Percentiles rank a stretch among this genome's conserved stretches.
These are phyloP conservation scores for Morpho achilles DNA, from an alignment of 2,888 invertebrate genomes.

Conservation along the genomic window DNA sequence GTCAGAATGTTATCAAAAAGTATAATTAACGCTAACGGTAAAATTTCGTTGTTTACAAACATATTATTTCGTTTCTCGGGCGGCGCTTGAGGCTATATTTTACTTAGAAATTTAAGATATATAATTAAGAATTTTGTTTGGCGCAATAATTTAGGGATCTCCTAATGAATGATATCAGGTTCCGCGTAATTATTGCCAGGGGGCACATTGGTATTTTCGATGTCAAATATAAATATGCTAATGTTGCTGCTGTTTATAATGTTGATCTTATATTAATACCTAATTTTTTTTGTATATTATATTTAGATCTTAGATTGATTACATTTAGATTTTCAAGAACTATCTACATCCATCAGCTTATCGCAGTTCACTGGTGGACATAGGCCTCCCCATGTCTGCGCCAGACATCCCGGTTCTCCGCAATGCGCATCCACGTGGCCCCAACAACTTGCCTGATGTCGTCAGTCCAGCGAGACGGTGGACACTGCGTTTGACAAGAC, in stretches of 20 bases:
- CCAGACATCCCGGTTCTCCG: too few relatives aligned
- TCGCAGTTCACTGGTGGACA: too few relatives aligned
- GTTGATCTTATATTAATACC: background rate
- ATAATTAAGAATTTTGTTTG: conserved; percentile 77
- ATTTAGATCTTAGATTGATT: too few relatives aligned
- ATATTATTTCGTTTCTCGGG: conserved; percentile 73
- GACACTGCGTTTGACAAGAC: too few relatives aligned
- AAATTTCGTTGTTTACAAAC: conserved; percentile 71
- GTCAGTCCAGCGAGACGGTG: too few relatives aligned
- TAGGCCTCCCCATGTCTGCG: too few relatives aligned
- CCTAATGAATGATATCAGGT: conserved; percentile 77
- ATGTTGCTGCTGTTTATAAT: conserved; percentile 4
- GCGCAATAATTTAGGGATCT: conserved; percentile 75
- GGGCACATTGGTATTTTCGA: conserved; percentile 63
- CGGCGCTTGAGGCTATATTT: conserved; percentile 69
- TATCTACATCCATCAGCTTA: too few relatives aligned
- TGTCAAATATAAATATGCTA: conserved; percentile 40
- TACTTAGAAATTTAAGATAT: conserved; percentile 78
- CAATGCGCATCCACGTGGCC: too few relatives aligned
- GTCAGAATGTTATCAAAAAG: conserved; percentile 47
- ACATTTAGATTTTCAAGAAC: too few relatives aligned
- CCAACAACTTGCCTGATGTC: too few relatives aligned
- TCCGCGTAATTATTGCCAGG: conserved; percentile 71
- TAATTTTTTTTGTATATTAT: too few relatives aligned
- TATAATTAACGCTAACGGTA: conserved; percentile 69